phyloP scores from a whole-genome alignment of 2,797 vertebrate species.

The Emydoidea blandingii region DNA sequence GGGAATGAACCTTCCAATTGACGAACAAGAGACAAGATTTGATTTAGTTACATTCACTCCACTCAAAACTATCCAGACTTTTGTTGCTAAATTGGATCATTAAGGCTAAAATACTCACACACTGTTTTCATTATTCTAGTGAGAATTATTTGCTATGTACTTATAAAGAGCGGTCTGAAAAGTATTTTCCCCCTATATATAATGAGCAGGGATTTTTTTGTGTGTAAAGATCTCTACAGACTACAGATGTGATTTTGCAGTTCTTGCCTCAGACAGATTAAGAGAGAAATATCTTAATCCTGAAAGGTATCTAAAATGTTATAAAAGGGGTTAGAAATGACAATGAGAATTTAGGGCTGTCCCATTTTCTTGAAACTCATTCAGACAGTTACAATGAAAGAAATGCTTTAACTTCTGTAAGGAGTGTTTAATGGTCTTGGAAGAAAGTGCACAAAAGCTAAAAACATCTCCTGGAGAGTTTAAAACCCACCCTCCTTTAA shows the following conservation, averaged over 20 bases:
- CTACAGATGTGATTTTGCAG: slow-evolving; percentile 41
- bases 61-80: slow-evolving; percentile 32
- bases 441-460: slow-evolving; percentile 10
- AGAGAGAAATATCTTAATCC: background rate
- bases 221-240: slow-evolving; percentile 43
- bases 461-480: slow-evolving; percentile 22
- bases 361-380: background rate
- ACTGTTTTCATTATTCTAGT: slow-evolving; percentile 31
- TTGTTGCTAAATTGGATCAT: slow-evolving; percentile 52
- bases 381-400: slow-evolving; percentile 2
- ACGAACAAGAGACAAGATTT: slow-evolving; percentile 38
- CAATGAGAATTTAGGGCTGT: background rate
- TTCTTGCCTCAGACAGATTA: slow-evolving; percentile 1
- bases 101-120: slow-evolving; percentile 42
- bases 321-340: slow-evolving; percentile 8
- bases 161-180: slow-evolving; percentile 19
- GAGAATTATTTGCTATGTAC: slow-evolving; percentile 36
- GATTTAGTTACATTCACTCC: slow-evolving; percentile 46
- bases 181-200: background rate
- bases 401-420: slow-evolving; percentile 25
- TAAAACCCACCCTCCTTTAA: slow-evolving; percentile 21
- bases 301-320: slow-evolving; percentile 43
- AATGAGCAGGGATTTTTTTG: slow-evolving; percentile 51
- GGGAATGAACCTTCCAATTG: slow-evolving; percentile 13
- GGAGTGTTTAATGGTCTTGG: background rate